Base-by-base conservation (phyloP, 2,113 vertebrate species). In the Orthonyx spaldingii region DNA sequence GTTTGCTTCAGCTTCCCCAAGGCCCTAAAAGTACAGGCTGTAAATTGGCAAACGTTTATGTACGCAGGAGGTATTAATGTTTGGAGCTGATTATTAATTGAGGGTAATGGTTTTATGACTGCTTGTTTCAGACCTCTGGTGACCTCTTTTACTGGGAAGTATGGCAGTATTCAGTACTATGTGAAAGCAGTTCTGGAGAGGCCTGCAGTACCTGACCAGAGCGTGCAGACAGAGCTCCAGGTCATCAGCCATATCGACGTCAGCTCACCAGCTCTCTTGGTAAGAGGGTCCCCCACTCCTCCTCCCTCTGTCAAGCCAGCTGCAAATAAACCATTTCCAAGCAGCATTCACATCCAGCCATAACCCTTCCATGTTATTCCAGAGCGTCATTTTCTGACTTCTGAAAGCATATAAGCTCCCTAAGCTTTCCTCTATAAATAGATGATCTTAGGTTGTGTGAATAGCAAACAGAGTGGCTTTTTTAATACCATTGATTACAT, bases 141-240 rank as follows among this genome's bases (percentile, higher is more conserved):
- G 28, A 98, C 98, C 59, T 98, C 98, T 10, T 99, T 99, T 63
- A 95, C 94, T 26, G 98, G 98, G 52, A 98, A 98, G 50, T 98
- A 98, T 6, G 98, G 98, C 65, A 97, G 97, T 5, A 96, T 99
- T 78, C 96, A 97, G 71, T 99, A 99, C 96, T 98, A 96, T 0
- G 98, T 98, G 87, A 97, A 97, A 53, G 98, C 98, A 2, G 35
- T 97, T 44, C 76, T 99, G 94, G 98, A 98, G 90, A 97, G 98
- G 64, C 98, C 98, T 65, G 80, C 53, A 32, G 94, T 89, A 5
- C 98, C 98, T 5, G 97, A 95, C 37, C 98, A 97, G 41, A 97
- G 94, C 1, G 98, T 98, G 14, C 96, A 95, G 92, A 97, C 97
- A 61, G 98, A 98, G 33, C 98, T 99, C 9, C 97, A 98, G 80